Percentiles rank a stretch among this genome's conserved stretches.
Conservation (phyloP, 1,140 invertebrate species). For the Andricus grossulariae region DNA sequence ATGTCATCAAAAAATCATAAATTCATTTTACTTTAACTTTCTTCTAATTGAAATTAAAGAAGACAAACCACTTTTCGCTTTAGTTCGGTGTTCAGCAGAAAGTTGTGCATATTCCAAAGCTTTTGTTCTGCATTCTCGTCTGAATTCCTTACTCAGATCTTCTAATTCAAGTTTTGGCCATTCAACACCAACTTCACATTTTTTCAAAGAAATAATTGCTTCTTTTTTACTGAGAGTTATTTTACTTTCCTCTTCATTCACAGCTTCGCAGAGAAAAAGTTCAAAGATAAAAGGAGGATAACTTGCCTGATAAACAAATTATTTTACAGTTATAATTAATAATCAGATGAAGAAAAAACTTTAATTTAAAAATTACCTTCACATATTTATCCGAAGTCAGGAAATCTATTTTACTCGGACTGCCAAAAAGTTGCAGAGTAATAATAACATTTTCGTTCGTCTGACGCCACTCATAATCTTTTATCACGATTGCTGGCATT, state of each 20-base stretch:
- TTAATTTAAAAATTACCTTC: slow-evolving; percentile 70
- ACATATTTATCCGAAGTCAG: slow-evolving; percentile 80
- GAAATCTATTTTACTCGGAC: slow-evolving; percentile 78
- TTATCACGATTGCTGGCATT: slow-evolving; percentile 83
- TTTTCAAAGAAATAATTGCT: slow-evolving; percentile 79
- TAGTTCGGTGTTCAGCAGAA: slow-evolving; percentile 74
- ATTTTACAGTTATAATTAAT: slow-evolving; percentile 22
- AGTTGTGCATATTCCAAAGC: slow-evolving; percentile 74
- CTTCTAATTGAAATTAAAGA: background rate
- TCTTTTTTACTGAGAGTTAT: slow-evolving; percentile 77
- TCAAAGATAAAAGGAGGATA: slow-evolving; percentile 83
- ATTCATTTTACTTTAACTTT: background rate
- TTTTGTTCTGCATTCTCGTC: slow-evolving; percentile 74
- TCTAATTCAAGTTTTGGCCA: slow-evolving; percentile 79
- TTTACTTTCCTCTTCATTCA: slow-evolving; percentile 78
- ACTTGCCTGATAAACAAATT: slow-evolving; percentile 73
- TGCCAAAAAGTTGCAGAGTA: slow-evolving; percentile 76
- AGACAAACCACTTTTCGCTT: slow-evolving; percentile 74
- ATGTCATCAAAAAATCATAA: slow-evolving; percentile 16
- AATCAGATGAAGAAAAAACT: slow-evolving; percentile 40
- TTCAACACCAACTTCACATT: slow-evolving; percentile 71
- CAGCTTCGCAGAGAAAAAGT: slow-evolving; percentile 78
- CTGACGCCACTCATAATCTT: slow-evolving; percentile 84
- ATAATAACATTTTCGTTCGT: slow-evolving; percentile 77
- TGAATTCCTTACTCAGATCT: slow-evolving; percentile 76